Evolutionary conservation across 2,888 invertebrate genomes (phyloP), one percentile per base, ranked within the genome.

Genomic region (Pardosa pseudoannulata): DNA sequence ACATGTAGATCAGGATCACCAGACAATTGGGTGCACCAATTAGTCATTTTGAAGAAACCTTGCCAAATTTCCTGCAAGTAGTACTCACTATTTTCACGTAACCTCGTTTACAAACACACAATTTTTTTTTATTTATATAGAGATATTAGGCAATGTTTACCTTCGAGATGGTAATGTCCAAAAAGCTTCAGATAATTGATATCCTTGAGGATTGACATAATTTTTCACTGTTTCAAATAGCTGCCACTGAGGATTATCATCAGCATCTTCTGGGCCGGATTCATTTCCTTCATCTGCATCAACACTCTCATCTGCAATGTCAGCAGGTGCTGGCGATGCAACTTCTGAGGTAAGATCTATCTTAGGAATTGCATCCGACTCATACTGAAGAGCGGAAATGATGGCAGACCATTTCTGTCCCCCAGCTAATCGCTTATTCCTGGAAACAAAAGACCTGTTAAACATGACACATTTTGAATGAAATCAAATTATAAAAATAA

Each of bases 181-280:
- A 92, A 99, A 97, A 0, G 98, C 97, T 90, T 98, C 97, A 31
- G 96, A 95, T 90, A 98, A 93, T n/a, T 94, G 93, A 0, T 94
- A 93, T n/a, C 97, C 97, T 93, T 89, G 89, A 11, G 90, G 85
- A 29, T 90, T 90, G 28, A 89, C 82, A 46, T 72, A 85, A 36
- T 62, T 89, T 65, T 88, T 86, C 27, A 99, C 94, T 65, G 95
- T 94, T 91, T 97, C 96, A 90, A 96, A 96, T 0, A 99, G 92
- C 89, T 96, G 95, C 98, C 98, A 98, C 90, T 96, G 95, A 0
- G 97, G 97, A 80, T 96, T 96, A 28, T 56, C 79, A 90, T 96
- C 94, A 89, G 88, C 89, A 87, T 91, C 90, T 72, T 91, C 94
- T 0, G 93, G 92, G 75, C 92, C 92, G 62, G 93, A 92, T 67